These are phyloP conservation scores for Glyphotaelius pellucidus DNA, from an alignment of 2,888 invertebrate genomes.

Conservation along the genomic window DNA sequence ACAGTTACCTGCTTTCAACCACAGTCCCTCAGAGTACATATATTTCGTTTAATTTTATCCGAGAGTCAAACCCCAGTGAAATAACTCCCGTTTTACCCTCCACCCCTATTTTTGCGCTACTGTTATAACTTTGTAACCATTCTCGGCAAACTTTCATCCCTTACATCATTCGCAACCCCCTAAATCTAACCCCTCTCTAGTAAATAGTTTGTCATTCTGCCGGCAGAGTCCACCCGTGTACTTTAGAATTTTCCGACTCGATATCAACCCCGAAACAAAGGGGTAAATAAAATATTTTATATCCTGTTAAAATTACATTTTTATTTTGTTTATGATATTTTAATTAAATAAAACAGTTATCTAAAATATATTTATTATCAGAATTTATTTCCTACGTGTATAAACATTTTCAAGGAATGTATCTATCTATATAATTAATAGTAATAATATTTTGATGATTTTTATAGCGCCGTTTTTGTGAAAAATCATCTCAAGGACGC, in stretches of 20 bases:
- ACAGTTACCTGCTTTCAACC: neutral
- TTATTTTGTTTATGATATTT: neutral
- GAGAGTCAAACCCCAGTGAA: conserved; percentile 4
- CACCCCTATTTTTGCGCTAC: neutral
- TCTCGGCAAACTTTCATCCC: conserved; percentile 4
- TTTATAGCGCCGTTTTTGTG: too few species aligned
- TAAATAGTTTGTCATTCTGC: neutral
- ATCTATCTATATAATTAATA: too few species aligned
- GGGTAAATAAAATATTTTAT: neutral
- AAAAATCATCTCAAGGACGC: too few species aligned
- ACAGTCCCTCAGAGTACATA: neutral
- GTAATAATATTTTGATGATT: too few species aligned
- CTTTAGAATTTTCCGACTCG: neutral
- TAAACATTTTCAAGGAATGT: too few species aligned
- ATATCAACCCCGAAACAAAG: neutral
- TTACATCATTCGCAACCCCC: conserved; percentile 29
- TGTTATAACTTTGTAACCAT: conserved; percentile 23
- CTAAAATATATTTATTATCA: too few species aligned
- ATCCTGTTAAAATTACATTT: neutral
- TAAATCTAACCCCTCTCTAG: neutral
- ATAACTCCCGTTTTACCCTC: neutral
- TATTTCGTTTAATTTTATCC: neutral
- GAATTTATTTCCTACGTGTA: too few species aligned
- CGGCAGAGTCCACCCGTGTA: neutral
- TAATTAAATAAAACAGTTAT: neutral